Base-by-base conservation (phyloP, 1,140 invertebrate species). In the Eurosta solidaginis region DNA sequence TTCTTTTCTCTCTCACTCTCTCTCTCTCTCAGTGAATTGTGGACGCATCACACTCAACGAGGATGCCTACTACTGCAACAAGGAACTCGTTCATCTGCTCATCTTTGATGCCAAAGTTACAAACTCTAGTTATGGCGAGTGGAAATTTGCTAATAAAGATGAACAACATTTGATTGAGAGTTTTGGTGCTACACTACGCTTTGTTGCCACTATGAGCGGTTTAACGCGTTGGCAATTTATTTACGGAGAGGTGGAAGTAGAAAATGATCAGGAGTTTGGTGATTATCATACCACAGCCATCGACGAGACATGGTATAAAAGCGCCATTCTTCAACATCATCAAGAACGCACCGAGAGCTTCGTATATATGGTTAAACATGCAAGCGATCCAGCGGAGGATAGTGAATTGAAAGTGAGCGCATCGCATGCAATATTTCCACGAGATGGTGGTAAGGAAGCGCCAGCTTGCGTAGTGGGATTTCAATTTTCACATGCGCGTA, bases 281-380 rank as follows among this genome's bases (percentile, higher is more conserved):
- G 93, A 95, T 81, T 88, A 91, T 27, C 92, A 97, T 85, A 92
- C 91, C 17, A 91, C 91, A 75, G 93, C 96, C 0, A 95, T 97
- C 22, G 95, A 98, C 84, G 96, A 97, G 85, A 92, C 94, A 0
- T 98, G 96, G 94, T 98, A 98, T 84, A 94, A 94, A 85, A 92
- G 94, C 63, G 96, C 97, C 2, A 95, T 98, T 3, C 91, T 97
- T 47, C 94, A 96, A 82, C 93, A 96, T 87, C 90, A 92, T 82
- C 89, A 93, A 36, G 93, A 95, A 80, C 82, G 82, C 17, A 89
- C 92, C 2, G 92, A 95, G 29, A 91, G 92, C 1, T 92, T 95
- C 82, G 93, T 95, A 0, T 94, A 94, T 83, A 92, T 92, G 78
- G 94, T 96, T 1, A 94, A 94, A 4, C 92, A 94, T 83, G 91